A percentile compares a stretch with the other conserved stretches of the same genome.
These are phyloP conservation scores for Mus spicilegus DNA, from an alignment of 2,113 vertebrate species.

Conservation along the genomic window DNA sequence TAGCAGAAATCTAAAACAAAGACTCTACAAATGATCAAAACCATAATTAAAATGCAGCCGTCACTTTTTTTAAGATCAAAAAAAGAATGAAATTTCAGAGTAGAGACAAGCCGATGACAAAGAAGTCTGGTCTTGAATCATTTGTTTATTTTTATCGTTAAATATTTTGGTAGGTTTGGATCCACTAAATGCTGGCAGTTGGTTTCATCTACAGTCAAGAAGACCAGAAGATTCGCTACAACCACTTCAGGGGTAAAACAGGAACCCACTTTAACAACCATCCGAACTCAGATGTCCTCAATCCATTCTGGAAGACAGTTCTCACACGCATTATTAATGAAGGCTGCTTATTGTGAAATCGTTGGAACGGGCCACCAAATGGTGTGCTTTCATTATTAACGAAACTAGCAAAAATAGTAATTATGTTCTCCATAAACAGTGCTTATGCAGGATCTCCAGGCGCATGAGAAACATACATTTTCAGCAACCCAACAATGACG, in stretches of 20 bases:
- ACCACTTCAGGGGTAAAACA: background rate
- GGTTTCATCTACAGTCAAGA: conserved; percentile 1
- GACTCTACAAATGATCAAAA: conserved; percentile 59
- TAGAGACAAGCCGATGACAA: conserved; percentile 8
- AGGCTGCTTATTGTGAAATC: conserved; percentile 36
- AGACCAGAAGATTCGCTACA: conserved; percentile 20
- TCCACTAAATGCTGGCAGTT: background rate
- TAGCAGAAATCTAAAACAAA: conserved; percentile 72
- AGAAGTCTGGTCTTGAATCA: conserved; percentile 22
- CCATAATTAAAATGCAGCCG: conserved; percentile 62
- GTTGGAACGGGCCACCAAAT: conserved; percentile 46
- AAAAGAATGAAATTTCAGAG: conserved; percentile 3
- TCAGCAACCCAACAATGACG: conserved; percentile 1
- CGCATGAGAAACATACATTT: conserved; percentile 39
- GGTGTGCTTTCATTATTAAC: conserved; percentile 68
- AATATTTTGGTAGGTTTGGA: conserved; percentile 5
- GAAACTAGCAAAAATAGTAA: conserved; percentile 75
- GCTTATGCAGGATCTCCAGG: conserved; percentile 55
- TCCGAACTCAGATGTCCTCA: background rate
- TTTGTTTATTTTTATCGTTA: conserved; percentile 60
- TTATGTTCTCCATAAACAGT: conserved; percentile 61
- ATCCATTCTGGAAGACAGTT: conserved; percentile 8
- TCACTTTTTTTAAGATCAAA: background rate
- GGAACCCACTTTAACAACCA: background rate
- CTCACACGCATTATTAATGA: conserved; percentile 52